These are phyloP conservation scores for Caloenas nicobarica DNA, from an alignment of 2,113 vertebrate genomes.

Conservation along the genomic window DNA sequence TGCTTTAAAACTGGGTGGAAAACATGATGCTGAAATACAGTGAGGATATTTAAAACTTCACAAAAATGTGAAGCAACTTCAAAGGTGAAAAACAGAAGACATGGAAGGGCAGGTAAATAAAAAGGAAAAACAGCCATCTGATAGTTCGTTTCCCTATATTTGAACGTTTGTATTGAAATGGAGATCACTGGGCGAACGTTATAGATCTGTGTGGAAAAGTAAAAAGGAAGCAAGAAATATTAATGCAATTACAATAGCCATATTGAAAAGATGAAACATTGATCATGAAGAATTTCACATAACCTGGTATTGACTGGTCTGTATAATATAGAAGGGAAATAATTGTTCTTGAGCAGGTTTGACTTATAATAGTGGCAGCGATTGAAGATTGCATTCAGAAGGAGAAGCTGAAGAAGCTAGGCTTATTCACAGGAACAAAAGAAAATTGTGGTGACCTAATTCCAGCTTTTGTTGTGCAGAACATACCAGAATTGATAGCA, in stretches of 20 bases:
- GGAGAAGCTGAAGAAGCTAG: conserved; percentile 53
- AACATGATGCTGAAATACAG: background rate
- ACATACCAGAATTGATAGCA: conserved; percentile 67
- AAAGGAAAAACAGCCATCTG: background rate
- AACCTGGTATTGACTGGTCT: conserved; percentile 40
- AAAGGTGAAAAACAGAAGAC: background rate
- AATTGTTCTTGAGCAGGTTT: conserved; percentile 51
- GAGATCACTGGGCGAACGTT: conserved; percentile 31
- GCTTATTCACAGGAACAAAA: conserved; percentile 68
- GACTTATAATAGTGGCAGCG: conserved; percentile 22
- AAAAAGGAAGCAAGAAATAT: conserved; percentile 61
- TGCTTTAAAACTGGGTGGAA: background rate
- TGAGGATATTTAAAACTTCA: background rate
- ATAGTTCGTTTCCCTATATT: background rate
- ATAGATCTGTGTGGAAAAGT: conserved; percentile 14
- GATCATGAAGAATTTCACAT: conserved; percentile 58
- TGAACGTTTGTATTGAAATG: conserved; percentile 17
- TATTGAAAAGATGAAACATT: conserved; percentile 64
- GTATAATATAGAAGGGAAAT: conserved; percentile 27
- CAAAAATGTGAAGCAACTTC: background rate
- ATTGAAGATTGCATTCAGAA: conserved; percentile 38
- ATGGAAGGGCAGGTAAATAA: background rate
- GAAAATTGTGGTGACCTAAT: conserved; percentile 77
- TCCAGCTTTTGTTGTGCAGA: conserved; percentile 70
- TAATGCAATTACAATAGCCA: conserved; percentile 59